Percentiles rank a stretch among this genome's conserved stretches.
Conservation (phyloP, 2,113 vertebrate genomes). For the Tyto alba region DNA sequence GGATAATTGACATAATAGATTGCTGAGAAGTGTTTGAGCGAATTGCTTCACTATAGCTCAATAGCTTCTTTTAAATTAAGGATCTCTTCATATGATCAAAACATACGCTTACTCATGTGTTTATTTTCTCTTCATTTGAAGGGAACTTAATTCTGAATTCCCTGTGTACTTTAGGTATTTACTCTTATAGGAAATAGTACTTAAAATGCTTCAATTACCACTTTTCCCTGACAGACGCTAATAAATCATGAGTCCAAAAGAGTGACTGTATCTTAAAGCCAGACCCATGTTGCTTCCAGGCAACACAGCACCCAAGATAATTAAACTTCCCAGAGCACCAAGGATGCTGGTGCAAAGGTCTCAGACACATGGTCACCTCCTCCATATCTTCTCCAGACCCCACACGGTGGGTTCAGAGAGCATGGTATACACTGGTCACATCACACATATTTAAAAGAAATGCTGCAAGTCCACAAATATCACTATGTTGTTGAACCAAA, state of each 20-base stretch:
- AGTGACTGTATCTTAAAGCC: background rate
- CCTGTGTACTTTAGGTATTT: background rate
- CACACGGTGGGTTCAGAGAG: background rate
- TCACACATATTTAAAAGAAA: background rate
- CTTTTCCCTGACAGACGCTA: background rate
- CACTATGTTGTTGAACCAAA: background rate
- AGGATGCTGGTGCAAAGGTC: background rate
- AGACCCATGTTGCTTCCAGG: background rate
- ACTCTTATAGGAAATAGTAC: background rate
- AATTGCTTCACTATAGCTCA: background rate
- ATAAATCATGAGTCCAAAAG: background rate
- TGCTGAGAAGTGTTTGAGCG: background rate
- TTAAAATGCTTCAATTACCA: background rate
- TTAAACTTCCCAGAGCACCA: background rate
- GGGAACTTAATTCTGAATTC: constrained; percentile 38
- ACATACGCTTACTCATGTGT: background rate
- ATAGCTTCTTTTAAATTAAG: constrained; percentile 10
- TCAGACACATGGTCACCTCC: background rate
- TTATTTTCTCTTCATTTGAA: constrained; percentile 21
- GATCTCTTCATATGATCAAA: constrained; percentile 21
- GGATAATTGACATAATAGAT: background rate
- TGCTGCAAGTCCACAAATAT: background rate
- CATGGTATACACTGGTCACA: background rate
- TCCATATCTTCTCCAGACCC: background rate
- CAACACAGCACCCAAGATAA: background rate